A percentile compares a stretch with the other conserved stretches of the same genome.
Conservation (phyloP, 1,140 invertebrate genomes). For the Brachionus angularis region DNA sequence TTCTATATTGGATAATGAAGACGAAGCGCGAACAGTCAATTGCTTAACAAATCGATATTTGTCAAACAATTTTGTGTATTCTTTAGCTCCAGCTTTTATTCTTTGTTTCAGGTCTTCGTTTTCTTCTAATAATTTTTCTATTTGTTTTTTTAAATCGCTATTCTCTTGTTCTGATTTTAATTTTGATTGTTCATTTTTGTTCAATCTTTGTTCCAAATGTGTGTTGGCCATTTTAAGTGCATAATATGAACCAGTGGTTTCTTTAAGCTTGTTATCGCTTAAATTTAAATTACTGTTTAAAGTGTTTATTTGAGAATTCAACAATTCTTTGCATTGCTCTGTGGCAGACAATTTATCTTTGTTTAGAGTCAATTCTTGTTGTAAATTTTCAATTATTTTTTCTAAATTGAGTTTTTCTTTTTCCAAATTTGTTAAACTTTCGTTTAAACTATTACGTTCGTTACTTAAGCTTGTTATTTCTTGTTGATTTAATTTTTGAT, state of each 20-base stretch:
- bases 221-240: constrained; percentile 31
- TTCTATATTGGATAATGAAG: too few species aligned
- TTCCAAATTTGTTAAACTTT: too few species aligned
- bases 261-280: neutral
- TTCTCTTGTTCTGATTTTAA: neutral
- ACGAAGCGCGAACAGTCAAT: constrained; percentile 18
- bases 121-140: neutral
- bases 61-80: constrained; percentile 37
- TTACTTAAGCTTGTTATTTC: neutral
- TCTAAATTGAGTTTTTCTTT: too few species aligned
- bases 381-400: constrained; percentile 9
- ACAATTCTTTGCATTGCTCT: constrained; percentile 42
- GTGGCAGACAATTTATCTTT: constrained; percentile 24
- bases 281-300: neutral
- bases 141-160: neutral
- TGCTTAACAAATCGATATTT: constrained; percentile 34
- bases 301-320: constrained; percentile 8
- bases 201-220: constrained; percentile 1
- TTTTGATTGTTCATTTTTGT: neutral
- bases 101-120: constrained; percentile 38
- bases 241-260: constrained; percentile 29
- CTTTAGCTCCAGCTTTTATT: constrained; percentile 36
- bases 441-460: neutral
- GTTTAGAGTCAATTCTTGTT: constrained; percentile 19
- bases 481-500: neutral